Percentiles rank a stretch among this genome's conserved stretches.
These are phyloP conservation scores for Synergus gifuensis DNA, from an alignment of 2,888 invertebrate genomes.

Conservation along the genomic window DNA sequence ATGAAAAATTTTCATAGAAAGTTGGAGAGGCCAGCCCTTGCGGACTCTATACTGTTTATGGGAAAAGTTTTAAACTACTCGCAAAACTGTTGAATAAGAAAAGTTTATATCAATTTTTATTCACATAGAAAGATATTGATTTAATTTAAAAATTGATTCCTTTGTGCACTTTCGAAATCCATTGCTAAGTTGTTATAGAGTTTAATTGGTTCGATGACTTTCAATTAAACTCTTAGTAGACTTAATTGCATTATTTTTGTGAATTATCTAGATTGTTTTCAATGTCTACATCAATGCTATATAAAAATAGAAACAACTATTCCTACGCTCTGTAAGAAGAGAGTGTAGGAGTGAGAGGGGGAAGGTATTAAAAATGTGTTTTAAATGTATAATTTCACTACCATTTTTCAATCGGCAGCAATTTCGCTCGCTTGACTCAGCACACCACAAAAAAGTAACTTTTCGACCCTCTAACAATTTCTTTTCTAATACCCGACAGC, in stretches of 20 bases:
- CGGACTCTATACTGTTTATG: slow-evolving; percentile 26
- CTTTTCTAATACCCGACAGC: not conserved
- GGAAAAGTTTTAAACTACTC: slow-evolving; percentile 31
- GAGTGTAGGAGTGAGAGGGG: no score
- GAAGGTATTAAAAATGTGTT: no score
- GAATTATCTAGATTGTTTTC: not conserved
- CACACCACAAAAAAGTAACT: not conserved
- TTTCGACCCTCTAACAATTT: not conserved
- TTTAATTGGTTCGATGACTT: not conserved
- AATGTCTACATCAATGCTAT: no score
- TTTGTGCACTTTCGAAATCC: not conserved
- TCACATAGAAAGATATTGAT: slow-evolving; percentile 18
- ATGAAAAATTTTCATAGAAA: slow-evolving; percentile 24
- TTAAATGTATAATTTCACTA: not conserved
- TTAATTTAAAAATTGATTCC: not conserved
- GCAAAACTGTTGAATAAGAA: slow-evolving; percentile 35
- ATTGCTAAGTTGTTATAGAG: not conserved
- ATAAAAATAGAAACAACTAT: no score
- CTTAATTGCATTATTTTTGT: not conserved
- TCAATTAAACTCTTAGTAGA: not conserved
- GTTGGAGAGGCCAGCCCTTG: slow-evolving; percentile 12
- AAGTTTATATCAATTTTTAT: slow-evolving; percentile 12
- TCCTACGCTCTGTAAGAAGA: no score
- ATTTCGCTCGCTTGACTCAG: not conserved
- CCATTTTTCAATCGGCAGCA: not conserved